Base-by-base conservation (phyloP, 2,113 vertebrate species). In the Crotalus horridus region DNA sequence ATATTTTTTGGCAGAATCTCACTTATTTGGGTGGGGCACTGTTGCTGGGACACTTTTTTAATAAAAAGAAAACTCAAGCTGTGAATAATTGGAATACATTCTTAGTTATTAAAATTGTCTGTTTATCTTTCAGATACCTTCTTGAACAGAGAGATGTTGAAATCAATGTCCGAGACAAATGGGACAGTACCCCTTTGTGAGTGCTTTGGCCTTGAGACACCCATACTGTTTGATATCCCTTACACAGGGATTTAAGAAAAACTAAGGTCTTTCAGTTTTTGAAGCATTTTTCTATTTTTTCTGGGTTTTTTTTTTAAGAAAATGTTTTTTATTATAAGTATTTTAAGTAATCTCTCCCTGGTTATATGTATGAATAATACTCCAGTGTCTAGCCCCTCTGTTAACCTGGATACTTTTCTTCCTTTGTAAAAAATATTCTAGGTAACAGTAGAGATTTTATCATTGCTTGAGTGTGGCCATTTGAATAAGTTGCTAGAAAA, bases 131-230 rank as follows among this genome's bases (percentile, higher is more conserved):
- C 94, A 99, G 99, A 96, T 98, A 99, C 96, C 98, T 99, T 97
- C 98, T 99, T 96, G 99, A 99, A 93, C 98, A 99, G 97, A 98
- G 98, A 93, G 99, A 99, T 88, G 98, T 99, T 97, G 99, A 99
- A 96, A 98, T 99, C 94, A 99, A 99, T 96, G 98, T 99, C 74
- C 98, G 98, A 95, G 99, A 99, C 96, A 99, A 99, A 93, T 99
- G 99, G 99, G 99, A 99, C 98, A 99, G 99, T 96, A 99, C 99
- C 56, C 99, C 99, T 0, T 96, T 99, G 99, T 99, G 97, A 99
- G 99, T 98, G 94, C 56, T 89, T 90, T 81, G 61, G 85, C 43
- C 24, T 88, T 10, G 53, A 90, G 88, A 1, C 20, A 92, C 21
- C 2, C 20, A 10, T 92, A 23, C 24, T 86, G 26, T 91, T 85